Conservation (phyloP, 2,113 vertebrate genomes). For the Arenaria interpres region DNA sequence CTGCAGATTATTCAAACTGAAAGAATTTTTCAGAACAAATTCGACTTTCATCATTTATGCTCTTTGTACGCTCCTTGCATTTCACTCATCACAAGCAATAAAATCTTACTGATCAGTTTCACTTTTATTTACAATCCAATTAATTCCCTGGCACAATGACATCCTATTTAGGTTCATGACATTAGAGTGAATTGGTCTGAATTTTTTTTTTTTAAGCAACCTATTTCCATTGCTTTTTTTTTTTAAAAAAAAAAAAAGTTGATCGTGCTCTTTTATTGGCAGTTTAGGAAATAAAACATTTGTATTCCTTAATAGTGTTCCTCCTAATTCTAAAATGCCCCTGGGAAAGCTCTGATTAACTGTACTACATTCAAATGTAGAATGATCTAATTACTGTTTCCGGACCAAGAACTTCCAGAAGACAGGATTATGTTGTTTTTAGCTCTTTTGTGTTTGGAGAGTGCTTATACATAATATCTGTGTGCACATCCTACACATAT, state of each 20-base stretch:
- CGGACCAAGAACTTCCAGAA: slow-evolving; percentile 40
- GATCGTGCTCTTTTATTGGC: neutral
- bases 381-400: slow-evolving; percentile 55
- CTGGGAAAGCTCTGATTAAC: slow-evolving; percentile 55
- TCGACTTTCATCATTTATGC: slow-evolving; percentile 21
- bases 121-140: slow-evolving; percentile 58
- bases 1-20: slow-evolving; percentile 37
- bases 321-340: slow-evolving; percentile 49
- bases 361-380: slow-evolving; percentile 42
- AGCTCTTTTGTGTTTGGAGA: slow-evolving; percentile 11
- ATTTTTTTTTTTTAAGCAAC: neutral
- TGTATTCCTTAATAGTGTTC: slow-evolving; percentile 51
- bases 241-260: neutral
- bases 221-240: neutral
- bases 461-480: neutral
- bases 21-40: slow-evolving; percentile 35
- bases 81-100: slow-evolving; percentile 50
- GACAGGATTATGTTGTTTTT: neutral
- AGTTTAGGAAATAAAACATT: slow-evolving; percentile 52
- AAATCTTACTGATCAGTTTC: slow-evolving; percentile 52
- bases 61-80: slow-evolving; percentile 1
- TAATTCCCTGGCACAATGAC: slow-evolving; percentile 14
- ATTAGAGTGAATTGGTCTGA: neutral
- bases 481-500: neutral
- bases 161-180: slow-evolving; percentile 25